phyloP scores from a whole-genome alignment of 2,888 invertebrate genomes.

The Balanococcus diminutus region DNA sequence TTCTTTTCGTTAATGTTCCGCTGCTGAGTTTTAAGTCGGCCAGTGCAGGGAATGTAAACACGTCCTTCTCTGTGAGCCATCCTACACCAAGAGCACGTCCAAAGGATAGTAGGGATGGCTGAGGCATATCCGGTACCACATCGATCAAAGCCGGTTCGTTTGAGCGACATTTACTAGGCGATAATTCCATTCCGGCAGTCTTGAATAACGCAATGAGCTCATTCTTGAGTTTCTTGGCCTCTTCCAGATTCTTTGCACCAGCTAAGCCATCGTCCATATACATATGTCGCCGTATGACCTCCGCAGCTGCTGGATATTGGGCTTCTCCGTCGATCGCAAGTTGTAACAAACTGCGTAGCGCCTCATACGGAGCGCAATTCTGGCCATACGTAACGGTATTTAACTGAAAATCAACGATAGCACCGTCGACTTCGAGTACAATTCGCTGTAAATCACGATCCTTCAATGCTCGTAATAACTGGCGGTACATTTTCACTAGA shows the following conservation, averaged over 20 bases:
- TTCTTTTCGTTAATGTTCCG: not conserved
- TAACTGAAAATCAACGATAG: not conserved
- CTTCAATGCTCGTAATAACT: not conserved
- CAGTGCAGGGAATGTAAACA: not conserved
- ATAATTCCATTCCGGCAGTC: not conserved
- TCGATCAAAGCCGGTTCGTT: not conserved
- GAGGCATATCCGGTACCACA: no score
- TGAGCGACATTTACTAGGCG: not conserved
- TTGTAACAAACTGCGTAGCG: not conserved
- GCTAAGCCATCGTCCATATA: not conserved
- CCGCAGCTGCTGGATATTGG: not conserved
- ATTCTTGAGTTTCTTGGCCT: not conserved
- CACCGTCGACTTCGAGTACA: not conserved
- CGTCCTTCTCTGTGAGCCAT: not conserved
- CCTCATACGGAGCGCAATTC: not conserved
- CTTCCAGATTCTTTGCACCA: not conserved
- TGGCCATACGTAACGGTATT: conserved; percentile 17
- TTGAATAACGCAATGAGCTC: not conserved
- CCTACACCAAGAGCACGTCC: not conserved
- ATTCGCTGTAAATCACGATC: not conserved
- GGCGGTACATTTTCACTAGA: not conserved
- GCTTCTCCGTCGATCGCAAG: not conserved
- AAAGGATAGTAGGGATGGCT: no score
- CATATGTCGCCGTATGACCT: no score
- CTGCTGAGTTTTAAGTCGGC: not conserved